Evolutionary conservation across 2,888 invertebrate species (phyloP), one percentile per base, ranked within the genome.

Genomic region (Cecidostiba fungosa): DNA sequence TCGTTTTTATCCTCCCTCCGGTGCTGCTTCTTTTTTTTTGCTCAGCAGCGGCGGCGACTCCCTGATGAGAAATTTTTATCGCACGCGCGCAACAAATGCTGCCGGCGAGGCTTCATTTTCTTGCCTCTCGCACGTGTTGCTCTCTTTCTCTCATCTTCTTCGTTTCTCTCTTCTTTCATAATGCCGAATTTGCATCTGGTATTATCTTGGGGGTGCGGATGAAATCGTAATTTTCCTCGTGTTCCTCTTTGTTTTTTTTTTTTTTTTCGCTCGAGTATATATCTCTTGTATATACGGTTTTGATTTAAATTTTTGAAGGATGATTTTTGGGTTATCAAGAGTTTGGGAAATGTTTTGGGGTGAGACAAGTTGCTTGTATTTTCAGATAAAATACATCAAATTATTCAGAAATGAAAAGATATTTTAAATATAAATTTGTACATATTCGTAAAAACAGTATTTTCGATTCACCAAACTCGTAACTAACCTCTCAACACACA

Each of bases 1-100:
- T 72, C 43, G n/a, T 43, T 72, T 43, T 72, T 23, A 39, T 72
- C 66, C 66, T 66, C 66, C 66, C 66, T 66, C 66, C 23, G 23
- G 39, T 36, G 39, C 39, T 72, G n/a, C 23, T 43, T 72, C 43
- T n/a, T 6, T 43, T 14, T 43, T 72, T 23, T 23, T 23, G 3
- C n/a, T 4, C 23, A 23, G 1, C 29, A 32, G 19, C 39, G 0
- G 10, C 39, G 36, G 23, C 5, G 6, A 19, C 74, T 32, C 29
- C 74, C 39, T 26, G 50, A 76, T 76, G 76, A 76, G 76, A 76
- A 76, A 50, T 76, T 76, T 76, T 76, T 76, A 76, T 76, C 76
- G 76, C n/a, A 16, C 74, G 19, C 36, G 70, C 70, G 70, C 72
- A 72, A 72, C 72, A 72, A 72, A 72, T 72, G 39, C 72, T 43